Evolutionary conservation across 1,140 invertebrate species (phyloP), one percentile per base, ranked within the genome.

Genomic region (Goniozus legneri): DNA sequence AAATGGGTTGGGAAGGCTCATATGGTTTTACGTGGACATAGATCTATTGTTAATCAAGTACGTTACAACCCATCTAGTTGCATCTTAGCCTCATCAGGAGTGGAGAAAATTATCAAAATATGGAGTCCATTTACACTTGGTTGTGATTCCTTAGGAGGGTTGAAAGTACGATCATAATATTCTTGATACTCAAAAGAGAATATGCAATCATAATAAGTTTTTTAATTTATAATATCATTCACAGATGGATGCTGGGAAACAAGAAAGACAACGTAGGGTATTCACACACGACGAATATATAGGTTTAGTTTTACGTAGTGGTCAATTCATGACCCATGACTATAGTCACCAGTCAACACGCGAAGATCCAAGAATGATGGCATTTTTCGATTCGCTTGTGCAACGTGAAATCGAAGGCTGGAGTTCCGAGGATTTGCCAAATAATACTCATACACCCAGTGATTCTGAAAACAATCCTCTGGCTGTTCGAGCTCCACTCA

Each of bases 1-100:
- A 76, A 77, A 35, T 82, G 80, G 79, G 79, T 88, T 6, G 76
- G 81, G 49, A 75, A 82, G 31, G 84, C 90, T 2, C 90, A 95
- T 56, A 81, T 94, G 63, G 84, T 95, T 10, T 67, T 97, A 2
- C 83, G 82, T 51, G 93, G 93, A 1, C 95, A 97, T 72, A 81
- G 94, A 44, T 97, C 93, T 1, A 96, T 97, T 54, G 93, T 97
- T 0, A 97, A 97, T 77, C 93, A 97, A 81, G 93, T 97, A 30
- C 82, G 93, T 4, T 97, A 91, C 63, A 95, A 95, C 73, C 80
- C 81, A 27, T 75, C 86, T 15, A 91, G 88, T 66, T 88, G 88
- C 62, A 73, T 95, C 2, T 82, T 97, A 24, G 91, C 92, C 2
- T 95, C 94, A 0, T 96, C 93, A 1, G 95, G 95, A 14, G 94